Percentiles rank a stretch among this genome's conserved stretches.
Conservation (phyloP, 2,888 invertebrate species). For the Pherbina coryleti region DNA sequence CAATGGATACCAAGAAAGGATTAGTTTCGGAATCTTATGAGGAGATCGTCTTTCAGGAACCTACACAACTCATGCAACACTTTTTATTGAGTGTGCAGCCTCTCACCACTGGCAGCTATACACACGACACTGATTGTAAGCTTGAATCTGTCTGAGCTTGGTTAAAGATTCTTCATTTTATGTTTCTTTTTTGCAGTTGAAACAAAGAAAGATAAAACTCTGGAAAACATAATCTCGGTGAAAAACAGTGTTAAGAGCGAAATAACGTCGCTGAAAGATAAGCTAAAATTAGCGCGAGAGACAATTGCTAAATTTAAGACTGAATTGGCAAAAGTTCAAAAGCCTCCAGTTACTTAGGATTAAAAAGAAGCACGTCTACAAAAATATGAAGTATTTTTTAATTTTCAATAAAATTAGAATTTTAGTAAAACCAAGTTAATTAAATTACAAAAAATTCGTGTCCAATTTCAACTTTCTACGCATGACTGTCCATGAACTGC, state of each 20-base stretch:
- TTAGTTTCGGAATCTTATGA: slow-evolving; percentile 95
- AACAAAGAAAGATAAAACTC: slow-evolving; percentile 84
- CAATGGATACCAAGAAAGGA: slow-evolving; percentile 75
- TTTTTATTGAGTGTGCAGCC: slow-evolving; percentile 83
- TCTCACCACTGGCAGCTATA: slow-evolving; percentile 79
- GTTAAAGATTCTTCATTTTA: background rate
- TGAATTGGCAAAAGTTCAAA: slow-evolving; percentile 74
- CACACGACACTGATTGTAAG: slow-evolving; percentile 91
- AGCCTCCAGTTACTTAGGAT: slow-evolving; percentile 48
- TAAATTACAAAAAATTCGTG: background rate
- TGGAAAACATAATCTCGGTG: slow-evolving; percentile 82
- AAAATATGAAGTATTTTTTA: background rate
- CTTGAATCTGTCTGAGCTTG: slow-evolving; percentile 42
- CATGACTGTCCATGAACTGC: slow-evolving; percentile 93
- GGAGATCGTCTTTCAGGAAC: slow-evolving; percentile 94
- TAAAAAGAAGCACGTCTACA: background rate
- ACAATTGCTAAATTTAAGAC: slow-evolving; percentile 86
- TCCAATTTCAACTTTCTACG: slow-evolving; percentile 44
- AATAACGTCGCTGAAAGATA: slow-evolving; percentile 86
- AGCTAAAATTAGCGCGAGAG: slow-evolving; percentile 86
- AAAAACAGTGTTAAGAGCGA: slow-evolving; percentile 86
- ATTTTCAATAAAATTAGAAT: background rate
- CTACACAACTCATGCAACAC: slow-evolving; percentile 91
- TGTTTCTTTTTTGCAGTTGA: slow-evolving; percentile 79
- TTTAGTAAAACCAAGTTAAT: background rate